A percentile compares a stretch with the other conserved stretches of the same genome.
phyloP scores from a whole-genome alignment of 2,797 vertebrate genomes.

The Sebastolobus altivelis region DNA sequence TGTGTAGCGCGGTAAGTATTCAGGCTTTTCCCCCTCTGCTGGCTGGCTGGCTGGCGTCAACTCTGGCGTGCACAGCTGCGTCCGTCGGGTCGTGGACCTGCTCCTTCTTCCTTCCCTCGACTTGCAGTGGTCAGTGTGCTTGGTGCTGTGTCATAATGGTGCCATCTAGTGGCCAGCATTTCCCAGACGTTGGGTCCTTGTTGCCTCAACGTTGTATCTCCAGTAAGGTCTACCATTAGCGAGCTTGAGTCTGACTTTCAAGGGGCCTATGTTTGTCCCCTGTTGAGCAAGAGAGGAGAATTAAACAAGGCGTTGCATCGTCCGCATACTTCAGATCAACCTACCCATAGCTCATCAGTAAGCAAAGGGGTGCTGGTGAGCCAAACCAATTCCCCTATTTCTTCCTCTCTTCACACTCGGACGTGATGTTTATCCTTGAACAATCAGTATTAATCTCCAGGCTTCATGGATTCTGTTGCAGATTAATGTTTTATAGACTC shows the following conservation, averaged over 20 bases:
- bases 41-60: not conserved
- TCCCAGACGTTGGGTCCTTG: not conserved
- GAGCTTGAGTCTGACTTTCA: slow-evolving; percentile 5
- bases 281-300: slow-evolving; percentile 4
- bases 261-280: not conserved
- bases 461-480: slow-evolving; percentile 20
- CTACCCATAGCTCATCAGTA: slow-evolving; percentile 45
- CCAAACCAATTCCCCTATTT: slow-evolving; percentile 42
- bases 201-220: not conserved
- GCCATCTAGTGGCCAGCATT: not conserved
- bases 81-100: not conserved
- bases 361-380: slow-evolving; percentile 33
- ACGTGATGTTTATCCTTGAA: slow-evolving; percentile 40
- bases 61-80: not conserved
- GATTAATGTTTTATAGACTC: slow-evolving; percentile 47
- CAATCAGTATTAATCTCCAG: slow-evolving; percentile 39
- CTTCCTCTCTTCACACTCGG: slow-evolving; percentile 29
- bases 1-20: not conserved
- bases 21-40: not conserved
- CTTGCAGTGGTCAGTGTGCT: not conserved
- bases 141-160: not conserved
- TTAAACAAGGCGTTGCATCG: slow-evolving; percentile 10
- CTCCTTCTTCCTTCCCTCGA: not conserved
- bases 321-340: slow-evolving; percentile 17
- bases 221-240: not conserved